phyloP scores from a whole-genome alignment of 2,797 vertebrate genomes.

The Liasis olivaceus region DNA sequence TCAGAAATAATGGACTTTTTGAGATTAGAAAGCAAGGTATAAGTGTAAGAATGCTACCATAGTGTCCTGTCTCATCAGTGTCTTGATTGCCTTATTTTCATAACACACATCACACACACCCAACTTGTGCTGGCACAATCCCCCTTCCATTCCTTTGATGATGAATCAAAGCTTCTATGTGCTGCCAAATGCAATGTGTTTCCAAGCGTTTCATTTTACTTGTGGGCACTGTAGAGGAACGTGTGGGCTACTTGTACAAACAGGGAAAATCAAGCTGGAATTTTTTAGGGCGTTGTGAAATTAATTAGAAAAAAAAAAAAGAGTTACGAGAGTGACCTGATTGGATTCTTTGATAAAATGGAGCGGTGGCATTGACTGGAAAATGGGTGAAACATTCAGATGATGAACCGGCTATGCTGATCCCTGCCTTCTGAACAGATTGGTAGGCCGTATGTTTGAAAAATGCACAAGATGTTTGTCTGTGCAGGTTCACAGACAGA shows the following conservation, averaged over 20 bases:
- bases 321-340: not conserved
- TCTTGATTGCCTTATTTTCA: not conserved
- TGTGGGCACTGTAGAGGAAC: not conserved
- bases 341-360: not conserved
- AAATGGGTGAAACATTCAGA: not conserved
- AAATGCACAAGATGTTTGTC: not conserved
- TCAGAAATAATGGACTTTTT: not conserved
- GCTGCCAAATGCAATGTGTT: not conserved
- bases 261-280: not conserved
- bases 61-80: not conserved
- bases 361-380: not conserved
- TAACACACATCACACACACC: not conserved
- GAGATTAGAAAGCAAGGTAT: not conserved
- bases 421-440: not conserved
- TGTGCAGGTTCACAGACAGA: not conserved
- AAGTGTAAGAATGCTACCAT: not conserved
- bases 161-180: not conserved
- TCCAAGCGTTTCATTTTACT: not conserved
- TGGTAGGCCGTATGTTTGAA: not conserved
- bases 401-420: not conserved
- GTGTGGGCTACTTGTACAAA: not conserved
- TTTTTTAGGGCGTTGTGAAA: not conserved
- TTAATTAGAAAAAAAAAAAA: not conserved
- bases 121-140: not conserved
- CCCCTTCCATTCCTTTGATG: not conserved